phyloP scores from a whole-genome alignment of 2,113 vertebrate species.

The Pyrgilauda ruficollis region DNA sequence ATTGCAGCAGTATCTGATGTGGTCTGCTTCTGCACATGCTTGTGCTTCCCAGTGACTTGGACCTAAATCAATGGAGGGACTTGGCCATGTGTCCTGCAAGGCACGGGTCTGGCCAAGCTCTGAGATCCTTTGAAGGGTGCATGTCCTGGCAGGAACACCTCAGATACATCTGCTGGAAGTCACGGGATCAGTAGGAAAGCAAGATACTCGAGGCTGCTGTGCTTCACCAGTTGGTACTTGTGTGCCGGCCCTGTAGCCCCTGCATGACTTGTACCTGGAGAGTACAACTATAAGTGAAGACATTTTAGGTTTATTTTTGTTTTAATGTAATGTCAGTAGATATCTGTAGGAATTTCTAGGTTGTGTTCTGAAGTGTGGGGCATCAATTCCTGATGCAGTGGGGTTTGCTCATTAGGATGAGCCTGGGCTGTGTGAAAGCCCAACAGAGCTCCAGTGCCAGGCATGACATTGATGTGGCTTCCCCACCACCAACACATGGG shows the following conservation, averaged over 20 bases:
- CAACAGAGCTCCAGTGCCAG: rapidly evolving
- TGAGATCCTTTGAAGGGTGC: not conserved
- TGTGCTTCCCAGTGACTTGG: not conserved
- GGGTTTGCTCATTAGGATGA: not conserved
- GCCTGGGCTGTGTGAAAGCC: not conserved
- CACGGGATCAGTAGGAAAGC: not conserved
- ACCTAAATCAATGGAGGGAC: not conserved
- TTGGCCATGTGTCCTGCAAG: not conserved
- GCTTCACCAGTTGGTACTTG: not conserved
- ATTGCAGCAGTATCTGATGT: rapidly evolving
- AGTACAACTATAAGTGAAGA: not conserved
- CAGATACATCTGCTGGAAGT: not conserved
- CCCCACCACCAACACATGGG: rapidly evolving
- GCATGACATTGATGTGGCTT: not conserved
- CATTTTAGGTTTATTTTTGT: not conserved
- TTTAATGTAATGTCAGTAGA: not conserved
- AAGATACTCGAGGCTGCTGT: not conserved
- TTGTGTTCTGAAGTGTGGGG: not conserved
- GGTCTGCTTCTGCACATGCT: not conserved
- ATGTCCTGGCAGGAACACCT: not conserved
- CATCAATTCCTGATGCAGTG: not conserved
- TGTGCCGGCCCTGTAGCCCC: not conserved
- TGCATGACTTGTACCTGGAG: not conserved
- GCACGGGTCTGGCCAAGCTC: not conserved
- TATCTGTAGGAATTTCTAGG: not conserved